phyloP scores from a whole-genome alignment of 1,140 invertebrate species.

The Heliconius eleuchia region DNA sequence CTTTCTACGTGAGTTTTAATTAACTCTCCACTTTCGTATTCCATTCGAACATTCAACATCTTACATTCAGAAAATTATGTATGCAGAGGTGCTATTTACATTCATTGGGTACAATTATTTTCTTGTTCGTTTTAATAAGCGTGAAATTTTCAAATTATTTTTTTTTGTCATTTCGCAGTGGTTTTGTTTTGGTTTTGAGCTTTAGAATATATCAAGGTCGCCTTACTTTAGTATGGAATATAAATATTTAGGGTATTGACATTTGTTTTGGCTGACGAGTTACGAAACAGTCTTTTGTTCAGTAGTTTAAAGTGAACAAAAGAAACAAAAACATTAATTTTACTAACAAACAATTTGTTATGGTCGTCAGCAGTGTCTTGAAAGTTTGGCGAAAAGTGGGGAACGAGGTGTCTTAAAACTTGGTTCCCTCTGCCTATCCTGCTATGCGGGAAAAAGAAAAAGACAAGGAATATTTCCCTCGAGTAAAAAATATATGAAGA shows the following conservation, averaged over 20 bases:
- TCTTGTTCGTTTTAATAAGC: not conserved
- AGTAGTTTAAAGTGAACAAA: not conserved
- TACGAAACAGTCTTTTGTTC: not conserved
- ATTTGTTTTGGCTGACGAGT: not conserved
- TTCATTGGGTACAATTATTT: slow-evolving; percentile 9
- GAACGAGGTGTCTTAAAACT: not conserved
- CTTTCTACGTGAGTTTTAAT: slow-evolving; percentile 35
- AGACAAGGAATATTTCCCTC: too few relatives aligned
- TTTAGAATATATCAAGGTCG: not conserved
- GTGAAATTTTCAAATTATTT: not conserved
- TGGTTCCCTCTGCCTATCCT: too few relatives aligned
- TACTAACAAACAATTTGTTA: too few relatives aligned
- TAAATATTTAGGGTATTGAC: not conserved
- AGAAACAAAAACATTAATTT: too few relatives aligned
- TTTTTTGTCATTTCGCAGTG: not conserved
- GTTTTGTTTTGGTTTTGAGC: not conserved
- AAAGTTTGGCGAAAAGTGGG: not conserved
- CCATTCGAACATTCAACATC: slow-evolving; percentile 15
- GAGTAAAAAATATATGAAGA: too few relatives aligned
- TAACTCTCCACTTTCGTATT: slow-evolving; percentile 28
- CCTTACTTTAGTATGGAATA: not conserved
- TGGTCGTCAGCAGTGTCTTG: too few relatives aligned
- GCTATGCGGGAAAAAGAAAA: too few relatives aligned
- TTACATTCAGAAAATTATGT: slow-evolving; percentile 22
- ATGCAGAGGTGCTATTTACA: slow-evolving; percentile 14